Evolutionary conservation across 2,888 invertebrate species (phyloP), one percentile per base, ranked within the genome.

Genomic region (Phlogophora meticulosa): DNA sequence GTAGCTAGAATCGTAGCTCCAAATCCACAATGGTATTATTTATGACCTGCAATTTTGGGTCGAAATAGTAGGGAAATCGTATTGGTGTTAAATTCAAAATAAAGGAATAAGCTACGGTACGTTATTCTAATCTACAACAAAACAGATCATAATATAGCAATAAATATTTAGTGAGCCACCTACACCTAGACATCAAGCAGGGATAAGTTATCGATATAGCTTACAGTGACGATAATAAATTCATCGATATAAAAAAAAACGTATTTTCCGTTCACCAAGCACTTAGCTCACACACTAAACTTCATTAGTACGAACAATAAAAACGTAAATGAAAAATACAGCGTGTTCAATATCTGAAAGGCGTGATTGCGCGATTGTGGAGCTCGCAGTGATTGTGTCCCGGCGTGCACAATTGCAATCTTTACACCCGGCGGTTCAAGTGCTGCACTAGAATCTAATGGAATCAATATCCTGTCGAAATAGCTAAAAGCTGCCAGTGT

Each of bases 381-480:
- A 51, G 36, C 42, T 49, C 45, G 32, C 38, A 22, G 52, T 64
- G 73, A 77, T 80, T 73, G 64, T 66, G 59, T 67, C 56, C 46
- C 69, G 52, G 69, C 78, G 69, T 80, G 65, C 80, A 61, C 59
- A 53, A 52, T 65, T 66, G 65, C 77, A 69, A 73, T 66, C 52
- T 76, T 62, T 55, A 46, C 42, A 63, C 48, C 15, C 65, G 42
- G 40, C 46, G 73, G 36, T 72, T 72, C 73, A 65, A 74, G 32
- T 59, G 73, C 58, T 55, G 72, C 58, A 64, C 55, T 51, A 74
- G 58, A 72, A 77, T 72, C 55, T 45, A 74, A 74, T 74, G 38
- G 78, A 72, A 73, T 65, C 73, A 72, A 78, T 74, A 78, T 74
- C 74, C 78, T 72, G 73, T 52, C 42, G 74, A 65, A 55, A 74